Percentiles rank a stretch among this genome's conserved stretches.
Conservation (phyloP, 2,888 invertebrate species). For the Nephrotoma flavescens region DNA sequence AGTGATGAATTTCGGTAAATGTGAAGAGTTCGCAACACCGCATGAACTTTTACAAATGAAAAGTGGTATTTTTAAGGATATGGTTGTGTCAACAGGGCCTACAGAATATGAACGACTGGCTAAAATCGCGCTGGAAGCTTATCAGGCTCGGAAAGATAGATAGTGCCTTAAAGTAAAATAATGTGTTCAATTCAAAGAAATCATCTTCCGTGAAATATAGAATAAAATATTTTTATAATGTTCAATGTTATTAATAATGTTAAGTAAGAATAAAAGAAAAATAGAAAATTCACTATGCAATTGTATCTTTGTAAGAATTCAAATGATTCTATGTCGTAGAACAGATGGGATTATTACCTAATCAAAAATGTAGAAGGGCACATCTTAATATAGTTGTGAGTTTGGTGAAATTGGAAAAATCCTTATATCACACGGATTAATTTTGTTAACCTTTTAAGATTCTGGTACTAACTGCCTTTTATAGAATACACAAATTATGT, state of each 20-base stretch:
- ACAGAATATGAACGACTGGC: conserved; percentile 14
- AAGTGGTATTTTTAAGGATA: conserved; percentile 41
- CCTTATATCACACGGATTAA: no score
- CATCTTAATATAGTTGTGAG: no score
- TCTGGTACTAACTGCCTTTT: no score
- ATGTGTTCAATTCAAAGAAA: not conserved
- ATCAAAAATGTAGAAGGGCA: no score
- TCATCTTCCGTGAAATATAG: not conserved
- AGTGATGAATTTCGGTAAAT: conserved; percentile 61
- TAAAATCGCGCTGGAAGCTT: conserved; percentile 12
- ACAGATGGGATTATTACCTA: no score
- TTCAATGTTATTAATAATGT: not conserved
- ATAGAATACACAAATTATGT: no score
- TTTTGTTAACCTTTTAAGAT: no score
- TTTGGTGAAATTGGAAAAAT: no score
- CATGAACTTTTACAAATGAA: conserved; percentile 40
- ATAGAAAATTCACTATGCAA: not conserved
- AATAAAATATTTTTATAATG: not conserved
- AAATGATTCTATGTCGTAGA: no score
- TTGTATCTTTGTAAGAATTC: no score
- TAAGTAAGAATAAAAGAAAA: not conserved
- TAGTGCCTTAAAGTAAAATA: not conserved
- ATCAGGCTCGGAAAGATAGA: conserved; percentile 9
- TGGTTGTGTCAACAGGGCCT: conserved; percentile 47
- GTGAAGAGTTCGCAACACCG: conserved; percentile 52